Evolutionary conservation across 2,888 invertebrate species (phyloP).

Genomic region (Macropis europaea): DNA sequence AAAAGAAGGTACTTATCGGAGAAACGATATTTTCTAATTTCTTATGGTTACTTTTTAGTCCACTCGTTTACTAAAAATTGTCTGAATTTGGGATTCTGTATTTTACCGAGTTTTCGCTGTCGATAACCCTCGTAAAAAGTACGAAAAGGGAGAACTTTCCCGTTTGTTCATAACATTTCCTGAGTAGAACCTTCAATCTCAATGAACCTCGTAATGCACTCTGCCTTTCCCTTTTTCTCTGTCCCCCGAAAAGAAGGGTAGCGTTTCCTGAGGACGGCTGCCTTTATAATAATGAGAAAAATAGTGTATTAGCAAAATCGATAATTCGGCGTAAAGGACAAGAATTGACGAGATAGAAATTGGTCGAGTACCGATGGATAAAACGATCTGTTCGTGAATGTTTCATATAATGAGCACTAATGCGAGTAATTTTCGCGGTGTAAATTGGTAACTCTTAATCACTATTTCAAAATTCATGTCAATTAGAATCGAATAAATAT

Average conservation of each 20-base stretch:
- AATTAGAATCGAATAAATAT: constrained; percentile 23
- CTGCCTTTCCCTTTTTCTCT: neutral
- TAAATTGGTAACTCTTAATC: constrained; percentile 4
- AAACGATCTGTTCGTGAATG: constrained; percentile 17
- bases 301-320: constrained; percentile 23
- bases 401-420: neutral
- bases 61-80: no score
- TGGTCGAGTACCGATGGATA: constrained; percentile 49
- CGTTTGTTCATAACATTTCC: neutral
- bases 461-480: constrained; percentile 21
- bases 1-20: no score
- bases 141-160: no score
- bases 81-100: no score
- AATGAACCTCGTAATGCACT: neutral
- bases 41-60: no score
- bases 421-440: neutral
- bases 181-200: constrained; percentile 1
- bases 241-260: constrained; percentile 26
- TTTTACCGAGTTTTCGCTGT: no score
- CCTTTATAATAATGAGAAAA: constrained; percentile 52
- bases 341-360: constrained; percentile 58
- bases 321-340: constrained; percentile 40
- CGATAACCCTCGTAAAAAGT: no score
- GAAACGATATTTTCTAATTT: no score
- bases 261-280: constrained; percentile 51